A percentile compares a stretch with the other conserved stretches of the same genome.
These are phyloP conservation scores for Urophycis tenuis DNA, from an alignment of 2,797 vertebrate genomes.

Conservation along the genomic window DNA sequence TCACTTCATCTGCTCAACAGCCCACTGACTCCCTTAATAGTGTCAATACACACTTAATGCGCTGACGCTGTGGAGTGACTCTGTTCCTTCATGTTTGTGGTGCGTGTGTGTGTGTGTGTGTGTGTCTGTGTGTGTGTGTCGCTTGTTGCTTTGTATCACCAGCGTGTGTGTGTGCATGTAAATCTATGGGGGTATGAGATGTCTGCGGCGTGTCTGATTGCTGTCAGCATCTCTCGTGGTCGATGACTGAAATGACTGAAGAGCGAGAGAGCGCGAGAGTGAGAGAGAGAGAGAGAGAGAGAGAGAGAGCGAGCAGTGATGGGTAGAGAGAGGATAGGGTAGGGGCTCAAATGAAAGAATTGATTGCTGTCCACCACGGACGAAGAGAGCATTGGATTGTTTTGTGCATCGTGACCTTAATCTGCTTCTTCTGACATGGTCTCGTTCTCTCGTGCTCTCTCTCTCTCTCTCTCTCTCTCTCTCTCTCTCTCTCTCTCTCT, in stretches of 20 bases:
- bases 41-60: slow-evolving; percentile 43
- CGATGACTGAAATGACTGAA: not conserved
- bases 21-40: slow-evolving; percentile 45
- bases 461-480: not conserved
- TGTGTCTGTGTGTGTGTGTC: slow-evolving; percentile 16
- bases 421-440: slow-evolving; percentile 45
- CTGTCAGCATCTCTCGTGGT: not conserved
- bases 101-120: slow-evolving; percentile 15
- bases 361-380: slow-evolving; percentile 30
- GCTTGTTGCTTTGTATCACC: not conserved
- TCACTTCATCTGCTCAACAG: slow-evolving; percentile 46
- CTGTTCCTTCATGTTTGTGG: slow-evolving; percentile 20
- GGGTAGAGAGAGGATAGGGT: not conserved
- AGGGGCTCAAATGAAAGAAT: slow-evolving; percentile 25
- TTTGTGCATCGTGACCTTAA: slow-evolving; percentile 49
- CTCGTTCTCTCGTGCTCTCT: not conserved
- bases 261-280: too few relatives aligned
- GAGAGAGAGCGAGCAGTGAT: too few relatives aligned
- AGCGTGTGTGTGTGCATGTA: not conserved
- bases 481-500: not conserved
- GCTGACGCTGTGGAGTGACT: slow-evolving; percentile 30
- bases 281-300: not conserved
- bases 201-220: slow-evolving; percentile 1
- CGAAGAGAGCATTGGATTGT: slow-evolving; percentile 28
- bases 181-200: not conserved